Evolutionary conservation across 2,797 vertebrate genomes (phyloP).

Genomic region (Ispidina picta): DNA sequence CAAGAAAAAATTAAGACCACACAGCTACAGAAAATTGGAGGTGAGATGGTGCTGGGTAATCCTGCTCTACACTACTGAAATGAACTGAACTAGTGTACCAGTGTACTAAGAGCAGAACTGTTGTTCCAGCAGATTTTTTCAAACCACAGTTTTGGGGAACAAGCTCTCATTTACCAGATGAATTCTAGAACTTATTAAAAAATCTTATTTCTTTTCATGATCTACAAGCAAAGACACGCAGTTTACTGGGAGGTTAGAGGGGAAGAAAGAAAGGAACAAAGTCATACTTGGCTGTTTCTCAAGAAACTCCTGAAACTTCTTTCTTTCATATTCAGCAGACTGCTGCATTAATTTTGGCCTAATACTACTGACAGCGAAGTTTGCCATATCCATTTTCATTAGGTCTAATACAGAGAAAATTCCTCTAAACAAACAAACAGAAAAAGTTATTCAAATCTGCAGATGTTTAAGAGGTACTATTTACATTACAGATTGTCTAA

Average conservation of each 20-base stretch:
- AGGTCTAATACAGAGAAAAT: slow-evolving; percentile 94
- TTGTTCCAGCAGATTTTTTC: background rate
- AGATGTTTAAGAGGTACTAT: background rate
- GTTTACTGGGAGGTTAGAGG: slow-evolving; percentile 35
- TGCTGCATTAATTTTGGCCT: slow-evolving; percentile 95
- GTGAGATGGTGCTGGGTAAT: background rate
- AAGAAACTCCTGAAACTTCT: slow-evolving; percentile 94
- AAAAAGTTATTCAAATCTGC: slow-evolving; percentile 37
- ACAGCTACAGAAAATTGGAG: background rate
- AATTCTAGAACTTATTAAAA: background rate
- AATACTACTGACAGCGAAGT: slow-evolving; percentile 92
- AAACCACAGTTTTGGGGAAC: background rate
- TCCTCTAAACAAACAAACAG: slow-evolving; percentile 79
- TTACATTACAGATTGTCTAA: background rate
- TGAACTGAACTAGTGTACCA: background rate
- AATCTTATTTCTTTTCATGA: background rate
- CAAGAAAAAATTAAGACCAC: background rate
- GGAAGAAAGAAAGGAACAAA: slow-evolving; percentile 53
- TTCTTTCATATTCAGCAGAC: slow-evolving; percentile 94
- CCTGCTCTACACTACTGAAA: background rate
- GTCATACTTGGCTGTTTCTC: slow-evolving; percentile 94
- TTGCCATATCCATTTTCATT: slow-evolving; percentile 98
- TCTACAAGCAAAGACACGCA: slow-evolving; percentile 18
- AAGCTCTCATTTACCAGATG: background rate
- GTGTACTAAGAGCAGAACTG: background rate